These are phyloP conservation scores for Pseudachorutes palmiensis DNA, from an alignment of 1,140 invertebrate genomes.

Conservation along the genomic window DNA sequence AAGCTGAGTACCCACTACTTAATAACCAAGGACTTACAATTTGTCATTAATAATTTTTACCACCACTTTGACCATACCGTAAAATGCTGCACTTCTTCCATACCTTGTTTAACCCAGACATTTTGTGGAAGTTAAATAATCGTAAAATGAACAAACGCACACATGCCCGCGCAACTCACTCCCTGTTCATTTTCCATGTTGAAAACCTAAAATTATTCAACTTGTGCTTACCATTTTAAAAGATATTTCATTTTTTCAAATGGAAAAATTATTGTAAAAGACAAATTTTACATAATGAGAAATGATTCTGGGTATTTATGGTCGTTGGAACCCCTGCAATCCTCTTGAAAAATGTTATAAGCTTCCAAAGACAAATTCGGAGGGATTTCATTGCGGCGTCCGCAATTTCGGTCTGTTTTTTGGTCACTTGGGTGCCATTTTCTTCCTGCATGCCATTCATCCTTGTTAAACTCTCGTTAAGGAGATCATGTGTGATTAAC, in stretches of 20 bases:
- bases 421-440: not conserved
- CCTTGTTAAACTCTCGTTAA: constrained; percentile 6
- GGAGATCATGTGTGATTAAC: not conserved
- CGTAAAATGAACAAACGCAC: too few species aligned
- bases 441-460: not conserved
- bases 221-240: not conserved
- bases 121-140: not conserved
- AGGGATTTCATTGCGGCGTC: not conserved
- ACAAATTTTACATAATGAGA: not conserved
- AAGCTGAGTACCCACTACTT: not conserved
- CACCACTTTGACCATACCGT: not conserved
- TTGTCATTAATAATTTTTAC: not conserved
- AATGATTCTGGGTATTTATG: constrained; percentile 13
- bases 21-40: not conserved
- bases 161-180: too few species aligned
- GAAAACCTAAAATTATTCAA: not conserved
- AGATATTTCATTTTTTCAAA: not conserved
- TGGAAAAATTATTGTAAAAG: not conserved
- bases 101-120: not conserved
- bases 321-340: constrained; percentile 8
- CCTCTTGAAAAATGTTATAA: not conserved
- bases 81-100: not conserved
- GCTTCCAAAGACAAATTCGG: not conserved
- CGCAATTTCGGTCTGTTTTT: not conserved
- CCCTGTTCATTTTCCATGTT: not conserved